Conservation (phyloP, 2,888 invertebrate species). For the Caenorhabditis becei region DNA sequence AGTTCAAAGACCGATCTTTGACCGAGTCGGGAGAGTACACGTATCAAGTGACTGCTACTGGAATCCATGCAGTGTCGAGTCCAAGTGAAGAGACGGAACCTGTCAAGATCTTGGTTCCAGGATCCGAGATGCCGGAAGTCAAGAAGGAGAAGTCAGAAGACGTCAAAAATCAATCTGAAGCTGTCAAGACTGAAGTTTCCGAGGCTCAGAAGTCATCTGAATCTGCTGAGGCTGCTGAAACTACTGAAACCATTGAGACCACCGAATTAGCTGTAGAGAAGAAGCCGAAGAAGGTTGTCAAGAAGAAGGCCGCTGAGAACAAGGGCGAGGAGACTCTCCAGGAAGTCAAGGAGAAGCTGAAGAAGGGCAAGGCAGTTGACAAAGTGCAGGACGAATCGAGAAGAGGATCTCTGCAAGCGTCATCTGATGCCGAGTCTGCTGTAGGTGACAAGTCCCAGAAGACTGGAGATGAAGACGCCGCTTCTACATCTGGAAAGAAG, state of each 20-base stretch:
- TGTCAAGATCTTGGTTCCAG: conserved; percentile 49
- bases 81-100: conserved; percentile 64
- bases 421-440: conserved; percentile 51
- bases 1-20: conserved; percentile 76
- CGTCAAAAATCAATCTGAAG: conserved; percentile 10
- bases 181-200: conserved; percentile 6
- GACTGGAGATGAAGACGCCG: conserved; percentile 22
- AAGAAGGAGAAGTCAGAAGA: conserved; percentile 40
- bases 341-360: conserved; percentile 65
- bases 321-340: conserved; percentile 56
- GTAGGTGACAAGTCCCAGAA: conserved; percentile 42
- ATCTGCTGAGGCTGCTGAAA: conserved; percentile 4
- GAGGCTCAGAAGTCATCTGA: conserved; percentile 5
- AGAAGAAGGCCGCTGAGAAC: conserved; percentile 59
- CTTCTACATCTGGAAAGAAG: conserved; percentile 40
- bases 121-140: conserved; percentile 33
- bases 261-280: conserved; percentile 49
- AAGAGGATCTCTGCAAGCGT: conserved; percentile 57
- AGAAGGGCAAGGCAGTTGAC: conserved; percentile 62
- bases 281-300: conserved; percentile 57
- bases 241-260: conserved; percentile 8
- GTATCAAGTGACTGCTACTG: conserved; percentile 74
- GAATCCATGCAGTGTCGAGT: conserved; percentile 65
- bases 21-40: conserved; percentile 70
- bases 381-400: conserved; percentile 62